phyloP scores from a whole-genome alignment of 2,797 vertebrate species.

The Anguilla megastoma region DNA sequence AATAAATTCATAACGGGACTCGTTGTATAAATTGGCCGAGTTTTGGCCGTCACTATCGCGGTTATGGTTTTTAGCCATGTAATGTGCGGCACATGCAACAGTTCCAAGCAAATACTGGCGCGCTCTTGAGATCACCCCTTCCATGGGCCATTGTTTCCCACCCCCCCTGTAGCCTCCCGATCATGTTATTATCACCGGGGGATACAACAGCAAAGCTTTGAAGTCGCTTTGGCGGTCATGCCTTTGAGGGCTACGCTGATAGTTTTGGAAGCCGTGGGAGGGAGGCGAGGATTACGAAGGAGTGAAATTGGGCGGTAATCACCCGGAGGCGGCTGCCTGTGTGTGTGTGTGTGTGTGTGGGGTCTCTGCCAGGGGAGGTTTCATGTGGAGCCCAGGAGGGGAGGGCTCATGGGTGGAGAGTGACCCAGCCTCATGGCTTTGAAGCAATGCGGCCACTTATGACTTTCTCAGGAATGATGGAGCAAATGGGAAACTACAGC shows the following conservation, averaged over 20 bases:
- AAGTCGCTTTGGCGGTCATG: not conserved
- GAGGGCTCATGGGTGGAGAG: no score
- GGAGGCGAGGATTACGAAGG: not conserved
- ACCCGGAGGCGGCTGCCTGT: not conserved
- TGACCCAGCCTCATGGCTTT: not conserved
- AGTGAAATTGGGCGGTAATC: not conserved
- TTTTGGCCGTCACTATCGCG: not conserved
- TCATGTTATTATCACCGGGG: not conserved
- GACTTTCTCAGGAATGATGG: not conserved
- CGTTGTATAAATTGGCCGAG: not conserved
- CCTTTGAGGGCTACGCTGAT: not conserved
- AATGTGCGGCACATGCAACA: not conserved
- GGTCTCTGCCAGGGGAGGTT: not conserved
- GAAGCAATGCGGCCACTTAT: not conserved
- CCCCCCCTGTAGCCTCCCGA: not conserved
- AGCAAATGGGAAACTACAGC: not conserved
- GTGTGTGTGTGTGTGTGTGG: not conserved
- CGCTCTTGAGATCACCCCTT: no score
- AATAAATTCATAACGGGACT: not conserved
- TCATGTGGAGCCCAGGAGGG: not conserved
- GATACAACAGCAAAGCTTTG: not conserved
- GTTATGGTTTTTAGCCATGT: not conserved
- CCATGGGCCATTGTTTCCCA: not conserved
- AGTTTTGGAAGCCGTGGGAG: not conserved
- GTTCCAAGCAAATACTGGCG: not conserved